Percentiles rank a stretch among this genome's conserved stretches.
phyloP scores from a whole-genome alignment of 1,140 invertebrate species.

The Drosophila persimilis region DNA sequence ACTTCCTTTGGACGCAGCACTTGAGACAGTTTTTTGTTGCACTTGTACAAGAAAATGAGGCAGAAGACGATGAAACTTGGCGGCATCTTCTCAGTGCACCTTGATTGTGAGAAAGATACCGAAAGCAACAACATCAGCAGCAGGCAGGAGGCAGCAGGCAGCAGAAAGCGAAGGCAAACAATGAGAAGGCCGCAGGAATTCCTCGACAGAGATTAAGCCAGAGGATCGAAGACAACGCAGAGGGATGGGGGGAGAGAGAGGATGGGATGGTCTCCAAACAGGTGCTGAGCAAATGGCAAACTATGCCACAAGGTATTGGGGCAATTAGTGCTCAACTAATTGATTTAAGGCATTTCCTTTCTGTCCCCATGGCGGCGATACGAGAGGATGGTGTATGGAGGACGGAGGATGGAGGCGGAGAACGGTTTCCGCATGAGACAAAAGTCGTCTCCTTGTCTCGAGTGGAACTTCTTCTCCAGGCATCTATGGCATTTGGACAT shows the following conservation, averaged over 20 bases:
- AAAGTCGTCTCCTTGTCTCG: conserved; percentile 73
- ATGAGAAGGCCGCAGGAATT: conserved; percentile 80
- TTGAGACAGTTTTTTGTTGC: conserved; percentile 73
- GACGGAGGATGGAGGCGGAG: conserved; percentile 7
- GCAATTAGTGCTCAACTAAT: conserved; percentile 82
- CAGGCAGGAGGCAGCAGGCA: conserved; percentile 18
- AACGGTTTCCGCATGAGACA: conserved; percentile 71
- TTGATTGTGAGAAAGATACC: conserved; percentile 80
- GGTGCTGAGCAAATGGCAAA: conserved; percentile 79
- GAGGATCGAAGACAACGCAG: not conserved
- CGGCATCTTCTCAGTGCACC: conserved; percentile 61
- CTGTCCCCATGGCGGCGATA: conserved; percentile 31
- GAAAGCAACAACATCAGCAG: conserved; percentile 46
- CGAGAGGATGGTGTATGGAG: conserved; percentile 19
- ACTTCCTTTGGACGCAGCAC: conserved; percentile 70
- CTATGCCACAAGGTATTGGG: conserved; percentile 82
- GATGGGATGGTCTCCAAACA: conserved; percentile 44
- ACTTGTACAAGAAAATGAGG: conserved; percentile 52
- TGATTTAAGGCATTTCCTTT: conserved; percentile 83
- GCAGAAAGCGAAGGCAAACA: conserved; percentile 47
- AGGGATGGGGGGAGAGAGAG: conserved; percentile 15
- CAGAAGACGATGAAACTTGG: conserved; percentile 31
- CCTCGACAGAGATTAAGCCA: conserved; percentile 67
- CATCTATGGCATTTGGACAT: conserved; percentile 73
- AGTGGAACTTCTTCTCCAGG: conserved; percentile 47